Conservation (phyloP, 2,888 invertebrate genomes). For the Hirtodrosophila cameraria region DNA sequence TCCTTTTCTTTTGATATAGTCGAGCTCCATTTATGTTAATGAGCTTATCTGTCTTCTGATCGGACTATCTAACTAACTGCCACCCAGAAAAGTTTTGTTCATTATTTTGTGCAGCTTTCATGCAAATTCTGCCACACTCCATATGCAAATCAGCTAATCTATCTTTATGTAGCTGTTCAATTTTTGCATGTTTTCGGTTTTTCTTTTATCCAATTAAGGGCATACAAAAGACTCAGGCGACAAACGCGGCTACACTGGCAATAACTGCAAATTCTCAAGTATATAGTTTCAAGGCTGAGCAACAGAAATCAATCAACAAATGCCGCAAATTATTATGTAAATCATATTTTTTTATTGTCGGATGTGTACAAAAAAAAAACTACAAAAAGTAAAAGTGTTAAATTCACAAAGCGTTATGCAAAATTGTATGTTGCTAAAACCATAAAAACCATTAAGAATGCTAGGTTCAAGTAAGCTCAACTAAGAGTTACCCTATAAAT, state of each 20-base stretch:
- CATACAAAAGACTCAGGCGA: constrained; percentile 63
- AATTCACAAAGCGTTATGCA: too few relatives aligned
- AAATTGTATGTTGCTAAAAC: constrained; percentile 32
- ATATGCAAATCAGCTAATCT: constrained; percentile 52
- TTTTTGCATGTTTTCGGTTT: constrained; percentile 50
- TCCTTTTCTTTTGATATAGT: constrained; percentile 42
- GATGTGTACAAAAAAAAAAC: constrained; percentile 8
- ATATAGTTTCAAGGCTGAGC: constrained; percentile 35
- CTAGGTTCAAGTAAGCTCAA: constrained; percentile 1
- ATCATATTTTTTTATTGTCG: constrained; percentile 59
- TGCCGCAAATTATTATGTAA: constrained; percentile 65
- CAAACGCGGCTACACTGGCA: constrained; percentile 43
- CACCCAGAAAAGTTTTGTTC: constrained; percentile 33
- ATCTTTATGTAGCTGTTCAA: constrained; percentile 40
- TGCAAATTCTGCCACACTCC: constrained; percentile 43
- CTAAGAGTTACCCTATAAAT: constrained; percentile 12
- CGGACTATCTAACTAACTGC: constrained; percentile 40
- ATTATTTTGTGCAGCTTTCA: constrained; percentile 40
- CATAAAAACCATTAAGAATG: constrained; percentile 44
- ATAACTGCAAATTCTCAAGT: constrained; percentile 21
- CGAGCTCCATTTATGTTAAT: constrained; percentile 42
- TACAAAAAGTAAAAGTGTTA: constrained; percentile 71
- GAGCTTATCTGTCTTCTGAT: constrained; percentile 35
- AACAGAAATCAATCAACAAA: constrained; percentile 67
- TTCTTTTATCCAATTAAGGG: constrained; percentile 60